Evolutionary conservation across 2,888 invertebrate species (phyloP), one percentile per base, ranked within the genome.

Genomic region (Acanthosepion lycidas): DNA sequence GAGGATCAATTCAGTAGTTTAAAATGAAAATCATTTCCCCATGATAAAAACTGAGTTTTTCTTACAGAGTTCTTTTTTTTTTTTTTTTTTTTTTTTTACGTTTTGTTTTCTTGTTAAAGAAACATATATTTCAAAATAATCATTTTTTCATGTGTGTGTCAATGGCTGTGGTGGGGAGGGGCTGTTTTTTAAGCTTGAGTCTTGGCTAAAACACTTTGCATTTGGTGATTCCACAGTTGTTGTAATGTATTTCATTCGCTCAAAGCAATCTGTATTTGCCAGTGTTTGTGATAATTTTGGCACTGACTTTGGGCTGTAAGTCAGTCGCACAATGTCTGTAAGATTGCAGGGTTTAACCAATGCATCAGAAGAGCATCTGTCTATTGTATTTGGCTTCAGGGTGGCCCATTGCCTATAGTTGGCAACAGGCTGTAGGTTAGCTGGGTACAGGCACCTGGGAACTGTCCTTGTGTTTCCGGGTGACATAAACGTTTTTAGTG

Each of bases 261-360:
- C 78, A 78, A 78, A 78, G 78, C 78, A 78, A 33, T 78, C 78
- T 2, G n/a, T n/a, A 33, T 78, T 78, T 2, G 78, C 20, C 33
- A 78, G 4, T n/a, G n/a, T n/a, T 33, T 78, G 78, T 33, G 78
- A 78, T 78, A 78, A 78, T 78, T 78, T 78, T 78, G 78, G 78
- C n/a, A 78, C 78, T n/a, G 78, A 78, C 78, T 78, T 78, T 78
- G 78, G 78, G 78, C 78, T 78, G 78, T 78, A 78, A 5, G 78
- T n/a, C n/a, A 78, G 78, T 78, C 78, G 78, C n/a, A 78, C 78
- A n/a, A 78, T 78, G 78, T 78, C 78, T 33, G 78, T 78, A n/a
- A 78, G n/a, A 18, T 78, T 78, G 33, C n/a, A 15, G 3, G 78
- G 33, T 78, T 78, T 78, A n/a, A 78, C 78, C 78, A 78, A 18